These are phyloP conservation scores for Desmodus rotundus DNA, from an alignment of 2,113 vertebrate species.

Conservation along the genomic window DNA sequence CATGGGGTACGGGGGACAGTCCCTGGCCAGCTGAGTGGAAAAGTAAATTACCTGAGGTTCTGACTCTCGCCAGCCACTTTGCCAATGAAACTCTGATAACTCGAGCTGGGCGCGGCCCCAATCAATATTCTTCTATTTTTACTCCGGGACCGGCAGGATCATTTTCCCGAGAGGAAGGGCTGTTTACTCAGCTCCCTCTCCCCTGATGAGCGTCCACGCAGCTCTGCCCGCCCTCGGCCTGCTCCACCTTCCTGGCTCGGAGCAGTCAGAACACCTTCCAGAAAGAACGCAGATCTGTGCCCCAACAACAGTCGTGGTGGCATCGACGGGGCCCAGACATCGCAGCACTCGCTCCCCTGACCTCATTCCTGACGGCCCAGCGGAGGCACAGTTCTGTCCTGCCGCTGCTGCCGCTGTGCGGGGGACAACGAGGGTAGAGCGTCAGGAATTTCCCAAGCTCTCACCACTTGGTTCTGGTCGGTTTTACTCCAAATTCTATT, in stretches of 20 bases:
- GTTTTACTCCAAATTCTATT: neutral
- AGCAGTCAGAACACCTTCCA: neutral
- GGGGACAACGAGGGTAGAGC: accelerated
- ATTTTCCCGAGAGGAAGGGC: neutral
- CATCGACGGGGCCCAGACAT: accelerated
- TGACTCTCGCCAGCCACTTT: conserved; percentile 65
- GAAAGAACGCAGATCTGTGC: neutral
- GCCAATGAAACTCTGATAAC: conserved; percentile 58
- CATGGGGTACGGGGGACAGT: neutral
- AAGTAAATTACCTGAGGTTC: conserved; percentile 58
- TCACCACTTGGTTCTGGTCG: accelerated
- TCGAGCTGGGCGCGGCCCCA: neutral
- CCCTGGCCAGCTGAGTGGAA: conserved; percentile 51
- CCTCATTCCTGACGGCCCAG: neutral
- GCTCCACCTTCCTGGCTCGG: neutral
- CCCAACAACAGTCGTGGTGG: too few relatives aligned
- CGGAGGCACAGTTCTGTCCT: accelerated
- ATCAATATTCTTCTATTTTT: conserved; percentile 58
- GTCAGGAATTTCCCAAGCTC: neutral
- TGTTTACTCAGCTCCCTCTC: conserved; percentile 20
- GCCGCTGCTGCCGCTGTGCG: accelerated
- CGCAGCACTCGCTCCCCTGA: accelerated
- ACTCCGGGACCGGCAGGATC: conserved; percentile 33
- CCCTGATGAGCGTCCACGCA: accelerated
- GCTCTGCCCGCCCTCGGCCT: neutral